Evolutionary conservation across 2,797 vertebrate genomes (phyloP), one percentile per base, ranked within the genome.

Genomic region (Darevskia mixta): DNA sequence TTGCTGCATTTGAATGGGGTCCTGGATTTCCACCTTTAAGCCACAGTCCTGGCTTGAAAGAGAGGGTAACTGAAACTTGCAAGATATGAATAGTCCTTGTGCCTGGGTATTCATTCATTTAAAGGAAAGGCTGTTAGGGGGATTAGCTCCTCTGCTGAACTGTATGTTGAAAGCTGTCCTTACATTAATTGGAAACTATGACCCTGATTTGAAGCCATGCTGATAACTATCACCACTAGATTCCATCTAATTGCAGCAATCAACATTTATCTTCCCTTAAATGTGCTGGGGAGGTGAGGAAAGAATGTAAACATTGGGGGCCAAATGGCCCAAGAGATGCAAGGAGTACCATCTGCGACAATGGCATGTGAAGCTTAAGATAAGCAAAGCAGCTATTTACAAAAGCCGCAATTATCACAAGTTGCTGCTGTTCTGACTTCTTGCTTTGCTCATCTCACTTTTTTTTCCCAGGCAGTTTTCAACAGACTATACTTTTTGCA

Each of bases 301-400:
- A 7, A 8, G 11, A n/a, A 35, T 58, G 35, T 87, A 75, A 87
- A 82, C 38, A 75, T 29, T 20, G 13, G 23, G 61, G 41, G 38
- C 71, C 23, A 79, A 79, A 58, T 8, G 69, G 85, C 64, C 49
- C 32, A 35, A 29, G 27, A 73, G 72, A 64, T 64, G 45, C 27
- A 82, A 82, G 27, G 35, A 66, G 25, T 64, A 82, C 64, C 17
- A 20, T 25, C 61, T 55, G 79, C 27, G 64, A 69, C 43, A 58
- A 69, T 61, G 75, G 49, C 15, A 25, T 75, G n/a, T 45, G 45
- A 85, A 76, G 41, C 71, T 82, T 45, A 45, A 87, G 79, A 87
- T 87, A 87, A 82, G 35, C 17, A 18, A 81, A 25, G 72, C 29
- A 55, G 64, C 72, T 71, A 13, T 45, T 82, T 38, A 81, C 25